Evolutionary conservation across 2,113 vertebrate species (phyloP), one percentile per base, ranked within the genome.

Genomic region (Xerus inauris): DNA sequence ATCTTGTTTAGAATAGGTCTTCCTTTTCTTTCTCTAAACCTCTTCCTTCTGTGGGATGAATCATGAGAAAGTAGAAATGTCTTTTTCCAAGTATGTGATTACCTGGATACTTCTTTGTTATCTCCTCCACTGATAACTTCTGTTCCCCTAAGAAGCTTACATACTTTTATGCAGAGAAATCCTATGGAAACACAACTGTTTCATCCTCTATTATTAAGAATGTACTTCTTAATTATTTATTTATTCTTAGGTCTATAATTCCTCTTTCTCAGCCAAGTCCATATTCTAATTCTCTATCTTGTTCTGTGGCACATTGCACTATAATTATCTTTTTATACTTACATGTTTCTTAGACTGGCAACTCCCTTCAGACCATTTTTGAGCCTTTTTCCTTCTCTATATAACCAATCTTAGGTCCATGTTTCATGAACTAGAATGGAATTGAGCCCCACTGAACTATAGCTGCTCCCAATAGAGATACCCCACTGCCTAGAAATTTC

Each of bases 261-360:
- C 26, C 65, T 88, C 5, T 71, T 92, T 94, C 9, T 35, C 42
- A 28, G 57, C 30, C 38, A 96, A 65, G 49, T 75, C 75, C 42
- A 79, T 38, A 69, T 45, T 92, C 11, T 8, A 65, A 13, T 20
- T 71, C 47, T 81, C 77, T 81, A 20, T 73, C 28, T 67, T 1
- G 19, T 76, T 83, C 24, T 67, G 12, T 77, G 35, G 59, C 35
- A 49, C n/a, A 93, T 49, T 75, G 12, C 12, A 80, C 49, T 72
- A 51, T 49, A 96, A 90, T 92, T 84, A 71, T 81, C 47, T 89
- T 94, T n/a, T 47, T 69, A 75, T 89, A 38, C 24, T 77, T 89
- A 24, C 8, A 6, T 42, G 51, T 83, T 28, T 77, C 28, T 11
- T 35, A 89, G 47, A 69, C 38, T 30, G 2, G 12, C 95, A 69